phyloP scores from a whole-genome alignment of 2,888 invertebrate species.

The Phyto melanocephala region DNA sequence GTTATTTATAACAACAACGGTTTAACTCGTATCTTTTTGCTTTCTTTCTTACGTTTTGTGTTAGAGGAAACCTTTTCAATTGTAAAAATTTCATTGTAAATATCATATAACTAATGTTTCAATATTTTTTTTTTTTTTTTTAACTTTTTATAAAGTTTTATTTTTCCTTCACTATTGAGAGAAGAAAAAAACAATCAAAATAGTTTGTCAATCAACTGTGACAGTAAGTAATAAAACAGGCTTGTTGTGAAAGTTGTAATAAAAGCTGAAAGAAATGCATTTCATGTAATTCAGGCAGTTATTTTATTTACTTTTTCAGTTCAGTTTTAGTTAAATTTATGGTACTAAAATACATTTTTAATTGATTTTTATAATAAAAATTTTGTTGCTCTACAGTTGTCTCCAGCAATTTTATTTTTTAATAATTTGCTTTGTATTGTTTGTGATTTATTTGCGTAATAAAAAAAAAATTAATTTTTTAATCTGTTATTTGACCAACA shows the following conservation, averaged over 20 bases:
- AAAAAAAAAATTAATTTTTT: not conserved
- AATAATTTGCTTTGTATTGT: not conserved
- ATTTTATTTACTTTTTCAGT: not conserved
- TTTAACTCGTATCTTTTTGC: not conserved
- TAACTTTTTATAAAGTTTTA: not conserved
- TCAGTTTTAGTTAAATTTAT: too few species aligned
- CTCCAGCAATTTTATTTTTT: too few species aligned
- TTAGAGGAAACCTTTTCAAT: not conserved
- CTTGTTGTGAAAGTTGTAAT: conserved; percentile 48
- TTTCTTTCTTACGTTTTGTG: too few species aligned
- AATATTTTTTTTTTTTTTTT: not conserved
- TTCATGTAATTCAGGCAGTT: not conserved
- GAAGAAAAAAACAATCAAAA: not conserved
- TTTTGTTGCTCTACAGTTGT: not conserved
- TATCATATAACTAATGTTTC: not conserved
- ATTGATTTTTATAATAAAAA: not conserved
- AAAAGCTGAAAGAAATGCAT: not conserved
- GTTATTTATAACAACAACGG: not conserved
- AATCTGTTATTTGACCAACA: not conserved
- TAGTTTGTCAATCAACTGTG: conserved; percentile 57
- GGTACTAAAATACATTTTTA: not conserved
- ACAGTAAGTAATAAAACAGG: conserved; percentile 34
- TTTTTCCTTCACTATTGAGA: not conserved
- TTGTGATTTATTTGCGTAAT: not conserved
- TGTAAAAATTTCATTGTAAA: not conserved